A percentile compares a stretch with the other conserved stretches of the same genome.
Conservation (phyloP, 2,797 vertebrate genomes). For the Cyclura pinguis region DNA sequence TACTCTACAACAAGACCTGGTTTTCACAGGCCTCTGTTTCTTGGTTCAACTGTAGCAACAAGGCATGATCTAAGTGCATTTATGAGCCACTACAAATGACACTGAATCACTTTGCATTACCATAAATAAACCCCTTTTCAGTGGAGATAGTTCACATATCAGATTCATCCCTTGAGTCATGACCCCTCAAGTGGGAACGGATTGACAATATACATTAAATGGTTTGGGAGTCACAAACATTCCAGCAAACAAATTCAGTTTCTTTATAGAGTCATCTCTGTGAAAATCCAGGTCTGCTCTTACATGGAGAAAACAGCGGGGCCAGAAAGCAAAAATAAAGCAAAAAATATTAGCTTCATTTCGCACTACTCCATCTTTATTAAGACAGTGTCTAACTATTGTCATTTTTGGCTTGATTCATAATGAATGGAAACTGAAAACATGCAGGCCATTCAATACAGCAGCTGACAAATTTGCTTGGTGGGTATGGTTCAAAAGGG, state of each 20-base stretch:
- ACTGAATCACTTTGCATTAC: not conserved
- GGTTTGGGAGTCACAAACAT: not conserved
- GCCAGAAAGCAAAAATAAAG: not conserved
- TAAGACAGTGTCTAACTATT: not conserved
- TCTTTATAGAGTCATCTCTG: not conserved
- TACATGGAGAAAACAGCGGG: not conserved
- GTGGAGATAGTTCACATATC: not conserved
- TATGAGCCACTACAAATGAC: not conserved
- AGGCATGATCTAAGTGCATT: not conserved
- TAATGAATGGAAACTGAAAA: slow-evolving; percentile 7
- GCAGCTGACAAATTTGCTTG: slow-evolving; percentile 50
- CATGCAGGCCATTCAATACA: not conserved
- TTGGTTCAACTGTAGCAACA: no score
- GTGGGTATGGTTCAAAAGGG: slow-evolving; percentile 65
- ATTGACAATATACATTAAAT: not conserved
- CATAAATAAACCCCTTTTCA: not conserved
- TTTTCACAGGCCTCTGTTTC: no score
- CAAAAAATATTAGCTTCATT: not conserved
- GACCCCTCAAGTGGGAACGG: not conserved
- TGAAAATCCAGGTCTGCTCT: not conserved
- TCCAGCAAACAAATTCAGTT: not conserved
- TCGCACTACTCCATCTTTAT: not conserved
- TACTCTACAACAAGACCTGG: no score
- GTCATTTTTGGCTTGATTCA: not conserved
- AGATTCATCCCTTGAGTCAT: not conserved